phyloP scores from a whole-genome alignment of 2,113 vertebrate species.

The Mastomys natalensis region DNA sequence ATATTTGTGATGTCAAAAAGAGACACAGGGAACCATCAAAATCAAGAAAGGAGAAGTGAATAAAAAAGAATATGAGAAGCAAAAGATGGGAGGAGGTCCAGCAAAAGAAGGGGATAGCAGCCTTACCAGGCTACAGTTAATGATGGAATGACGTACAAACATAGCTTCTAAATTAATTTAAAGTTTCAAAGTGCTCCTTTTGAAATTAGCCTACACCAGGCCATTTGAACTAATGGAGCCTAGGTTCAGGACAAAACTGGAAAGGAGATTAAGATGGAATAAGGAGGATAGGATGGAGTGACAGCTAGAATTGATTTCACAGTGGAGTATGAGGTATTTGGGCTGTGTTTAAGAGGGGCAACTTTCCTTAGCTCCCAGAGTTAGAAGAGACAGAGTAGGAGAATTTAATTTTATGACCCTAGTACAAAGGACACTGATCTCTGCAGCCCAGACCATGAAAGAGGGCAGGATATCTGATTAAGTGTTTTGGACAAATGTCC shows the following conservation, averaged over 20 bases:
- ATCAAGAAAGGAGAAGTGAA: conserved; percentile 1
- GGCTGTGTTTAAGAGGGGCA: neutral
- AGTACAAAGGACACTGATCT: conserved; percentile 43
- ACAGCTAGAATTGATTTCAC: neutral
- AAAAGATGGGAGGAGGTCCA: neutral
- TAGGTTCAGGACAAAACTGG: neutral
- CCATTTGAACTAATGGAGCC: neutral
- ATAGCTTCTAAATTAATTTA: conserved; percentile 33
- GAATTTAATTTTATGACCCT: neutral
- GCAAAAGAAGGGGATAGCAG: neutral
- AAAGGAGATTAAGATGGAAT: neutral
- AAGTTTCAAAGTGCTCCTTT: neutral
- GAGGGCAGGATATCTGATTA: conserved; percentile 75
- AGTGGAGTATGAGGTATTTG: neutral
- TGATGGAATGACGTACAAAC: conserved; percentile 22
- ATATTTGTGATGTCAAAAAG: neutral
- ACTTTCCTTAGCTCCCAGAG: neutral
- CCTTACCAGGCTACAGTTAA: neutral
- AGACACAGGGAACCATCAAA: neutral
- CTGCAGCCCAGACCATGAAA: conserved; percentile 75
- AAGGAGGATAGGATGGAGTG: neutral
- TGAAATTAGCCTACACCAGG: neutral
- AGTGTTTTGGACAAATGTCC: conserved; percentile 79
- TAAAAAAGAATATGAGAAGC: neutral
- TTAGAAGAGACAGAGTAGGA: neutral